phyloP scores from a whole-genome alignment of 2,888 invertebrate species.

The Pseudococcus longispinus region DNA sequence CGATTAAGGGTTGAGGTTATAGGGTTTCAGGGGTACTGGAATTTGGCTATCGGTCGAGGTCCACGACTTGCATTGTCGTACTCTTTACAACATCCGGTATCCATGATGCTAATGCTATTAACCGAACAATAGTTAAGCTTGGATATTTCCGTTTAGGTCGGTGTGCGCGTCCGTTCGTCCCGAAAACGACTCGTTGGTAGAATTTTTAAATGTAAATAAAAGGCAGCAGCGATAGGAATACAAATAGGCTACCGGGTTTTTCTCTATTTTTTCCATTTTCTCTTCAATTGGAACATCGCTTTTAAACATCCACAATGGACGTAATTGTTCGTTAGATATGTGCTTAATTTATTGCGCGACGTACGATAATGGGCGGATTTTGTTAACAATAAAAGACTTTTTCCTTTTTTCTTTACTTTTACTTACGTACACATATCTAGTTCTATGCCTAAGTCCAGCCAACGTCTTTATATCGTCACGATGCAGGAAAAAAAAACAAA shows the following conservation, averaged over 20 bases:
- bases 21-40: conserved; percentile 45
- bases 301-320: conserved; percentile 55
- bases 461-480: neutral
- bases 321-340: conserved; percentile 56
- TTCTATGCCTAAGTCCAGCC: neutral
- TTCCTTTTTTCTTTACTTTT: conserved; percentile 18
- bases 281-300: conserved; percentile 56
- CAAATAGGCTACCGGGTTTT: conserved; percentile 54
- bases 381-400: conserved; percentile 53
- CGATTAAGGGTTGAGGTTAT: conserved; percentile 34
- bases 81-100: conserved; percentile 56
- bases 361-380: conserved; percentile 56
- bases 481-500: neutral
- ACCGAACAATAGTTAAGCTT: conserved; percentile 54
- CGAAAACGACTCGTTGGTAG: conserved; percentile 53
- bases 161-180: conserved; percentile 53
- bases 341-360: conserved; percentile 56
- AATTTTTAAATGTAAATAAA: conserved; percentile 56
- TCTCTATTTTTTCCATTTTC: conserved; percentile 52
- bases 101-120: conserved; percentile 52
- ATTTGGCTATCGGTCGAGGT: conserved; percentile 54
- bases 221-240: conserved; percentile 54
- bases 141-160: conserved; percentile 54
- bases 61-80: conserved; percentile 51
- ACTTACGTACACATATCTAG: neutral